Evolutionary conservation across 2,113 vertebrate genomes (phyloP).

Genomic region (Paraplagusia blochii): DNA sequence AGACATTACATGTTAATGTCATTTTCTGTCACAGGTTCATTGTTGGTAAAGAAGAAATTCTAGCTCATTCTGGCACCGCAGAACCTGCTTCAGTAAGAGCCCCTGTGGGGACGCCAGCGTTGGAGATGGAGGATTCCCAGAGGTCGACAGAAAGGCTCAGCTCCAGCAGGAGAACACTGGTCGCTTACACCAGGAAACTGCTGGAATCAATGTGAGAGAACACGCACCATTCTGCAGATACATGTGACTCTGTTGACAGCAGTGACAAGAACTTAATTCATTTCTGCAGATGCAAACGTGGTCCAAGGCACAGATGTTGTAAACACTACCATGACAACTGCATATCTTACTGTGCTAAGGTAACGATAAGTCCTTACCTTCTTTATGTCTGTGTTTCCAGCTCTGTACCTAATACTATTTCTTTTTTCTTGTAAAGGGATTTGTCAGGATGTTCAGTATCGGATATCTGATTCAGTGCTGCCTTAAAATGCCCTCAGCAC

Average conservation of each 20-base stretch:
- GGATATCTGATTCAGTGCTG: constrained; percentile 98
- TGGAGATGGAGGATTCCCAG: constrained; percentile 53
- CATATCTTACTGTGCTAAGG: constrained; percentile 96
- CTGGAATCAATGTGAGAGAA: constrained; percentile 87
- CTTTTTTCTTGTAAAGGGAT: constrained; percentile 77
- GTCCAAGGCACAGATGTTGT: constrained; percentile 96
- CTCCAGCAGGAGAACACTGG: constrained; percentile 67
- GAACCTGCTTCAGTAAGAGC: constrained; percentile 71
- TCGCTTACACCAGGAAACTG: constrained; percentile 78
- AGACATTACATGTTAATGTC: background rate
- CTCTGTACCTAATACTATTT: background rate
- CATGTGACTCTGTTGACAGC: background rate
- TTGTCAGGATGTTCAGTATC: constrained; percentile 96
- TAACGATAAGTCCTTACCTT: constrained; percentile 64
- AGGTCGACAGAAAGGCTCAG: constrained; percentile 36
- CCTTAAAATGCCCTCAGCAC: constrained; percentile 90
- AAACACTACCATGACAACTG: constrained; percentile 98
- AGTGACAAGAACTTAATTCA: constrained; percentile 1
- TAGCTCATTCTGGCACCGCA: constrained; percentile 79
- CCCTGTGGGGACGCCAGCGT: constrained; percentile 63
- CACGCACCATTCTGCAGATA: background rate
- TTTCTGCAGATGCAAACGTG: constrained; percentile 89
- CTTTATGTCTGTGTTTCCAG: background rate
- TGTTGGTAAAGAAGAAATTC: constrained; percentile 95
- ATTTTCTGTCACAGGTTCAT: constrained; percentile 82